Percentiles rank a stretch among this genome's conserved stretches.
These are phyloP conservation scores for Candoia aspera DNA, from an alignment of 2,113 vertebrate species.

Conservation along the genomic window DNA sequence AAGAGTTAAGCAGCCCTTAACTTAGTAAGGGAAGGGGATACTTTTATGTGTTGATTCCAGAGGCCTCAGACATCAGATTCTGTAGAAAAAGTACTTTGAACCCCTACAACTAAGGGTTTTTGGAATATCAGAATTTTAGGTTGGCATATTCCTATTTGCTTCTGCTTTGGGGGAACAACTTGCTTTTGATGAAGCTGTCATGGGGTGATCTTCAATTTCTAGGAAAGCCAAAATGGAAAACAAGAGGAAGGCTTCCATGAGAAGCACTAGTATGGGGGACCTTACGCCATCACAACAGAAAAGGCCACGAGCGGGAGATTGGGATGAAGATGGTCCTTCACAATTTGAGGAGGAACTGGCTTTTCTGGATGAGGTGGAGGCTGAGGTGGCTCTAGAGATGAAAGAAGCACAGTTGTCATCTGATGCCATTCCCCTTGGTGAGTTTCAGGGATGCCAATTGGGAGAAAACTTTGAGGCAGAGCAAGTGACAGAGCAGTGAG, in stretches of 20 bases:
- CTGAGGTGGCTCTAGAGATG: constrained; percentile 73
- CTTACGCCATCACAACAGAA: constrained; percentile 71
- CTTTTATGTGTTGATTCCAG: not conserved
- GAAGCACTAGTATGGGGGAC: constrained; percentile 33
- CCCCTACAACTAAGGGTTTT: not conserved
- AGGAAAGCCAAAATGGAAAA: constrained; percentile 65
- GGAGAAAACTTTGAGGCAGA: not conserved
- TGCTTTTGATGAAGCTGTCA: not conserved
- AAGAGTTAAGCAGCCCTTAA: not conserved
- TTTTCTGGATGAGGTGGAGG: constrained; percentile 83
- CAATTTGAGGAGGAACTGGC: constrained; percentile 86
- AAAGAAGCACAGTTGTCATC: constrained; percentile 77
- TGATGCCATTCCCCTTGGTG: constrained; percentile 80
- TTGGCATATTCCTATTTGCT: too few species aligned
- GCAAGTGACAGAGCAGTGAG: not conserved
- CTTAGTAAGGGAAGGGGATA: not conserved
- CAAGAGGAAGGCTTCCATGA: constrained; percentile 66
- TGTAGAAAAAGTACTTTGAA: not conserved
- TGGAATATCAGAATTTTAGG: too few species aligned
- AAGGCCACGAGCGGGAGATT: constrained; percentile 69
- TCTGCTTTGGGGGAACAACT: not conserved
- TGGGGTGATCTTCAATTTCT: not conserved
- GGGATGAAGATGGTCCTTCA: constrained; percentile 81
- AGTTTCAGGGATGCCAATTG: constrained; percentile 17
- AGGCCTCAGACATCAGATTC: not conserved